phyloP scores from a whole-genome alignment of 1,140 invertebrate species.

The Penaeus indicus region DNA sequence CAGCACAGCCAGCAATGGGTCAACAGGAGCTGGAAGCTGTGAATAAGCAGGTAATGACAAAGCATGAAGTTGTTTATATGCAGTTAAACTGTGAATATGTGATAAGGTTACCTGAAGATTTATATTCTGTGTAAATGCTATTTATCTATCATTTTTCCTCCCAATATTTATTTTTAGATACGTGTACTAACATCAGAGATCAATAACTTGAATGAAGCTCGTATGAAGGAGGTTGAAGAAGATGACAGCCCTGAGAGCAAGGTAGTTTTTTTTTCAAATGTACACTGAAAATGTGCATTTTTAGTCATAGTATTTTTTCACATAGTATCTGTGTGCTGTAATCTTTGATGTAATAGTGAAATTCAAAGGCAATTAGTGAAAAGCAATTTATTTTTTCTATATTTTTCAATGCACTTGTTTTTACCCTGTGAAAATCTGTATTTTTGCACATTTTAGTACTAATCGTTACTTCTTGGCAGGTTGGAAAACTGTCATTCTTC shows the following conservation, averaged over 20 bases:
- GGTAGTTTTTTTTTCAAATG: constrained; percentile 32
- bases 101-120: background rate
- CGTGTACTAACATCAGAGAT: constrained; percentile 49
- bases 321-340: background rate
- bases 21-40: constrained; percentile 78
- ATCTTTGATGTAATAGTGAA: background rate
- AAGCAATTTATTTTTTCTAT: background rate
- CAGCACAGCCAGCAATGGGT: constrained; percentile 78
- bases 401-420: too few relatives aligned
- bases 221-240: constrained; percentile 65
- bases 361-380: background rate
- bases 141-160: background rate
- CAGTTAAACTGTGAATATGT: background rate
- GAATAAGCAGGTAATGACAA: constrained; percentile 74
- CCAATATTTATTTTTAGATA: constrained; percentile 37
- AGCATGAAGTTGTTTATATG: constrained; percentile 1
- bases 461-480: constrained; percentile 34
- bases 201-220: constrained; percentile 60
- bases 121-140: background rate
- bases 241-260: constrained; percentile 63
- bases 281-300: too few relatives aligned
- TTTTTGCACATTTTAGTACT: constrained; percentile 68
- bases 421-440: too few relatives aligned
- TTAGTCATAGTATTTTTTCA: background rate
- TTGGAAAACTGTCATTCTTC: constrained; percentile 78